Base-by-base conservation (phyloP, 2,797 vertebrate species). In the Natrix natrix region DNA sequence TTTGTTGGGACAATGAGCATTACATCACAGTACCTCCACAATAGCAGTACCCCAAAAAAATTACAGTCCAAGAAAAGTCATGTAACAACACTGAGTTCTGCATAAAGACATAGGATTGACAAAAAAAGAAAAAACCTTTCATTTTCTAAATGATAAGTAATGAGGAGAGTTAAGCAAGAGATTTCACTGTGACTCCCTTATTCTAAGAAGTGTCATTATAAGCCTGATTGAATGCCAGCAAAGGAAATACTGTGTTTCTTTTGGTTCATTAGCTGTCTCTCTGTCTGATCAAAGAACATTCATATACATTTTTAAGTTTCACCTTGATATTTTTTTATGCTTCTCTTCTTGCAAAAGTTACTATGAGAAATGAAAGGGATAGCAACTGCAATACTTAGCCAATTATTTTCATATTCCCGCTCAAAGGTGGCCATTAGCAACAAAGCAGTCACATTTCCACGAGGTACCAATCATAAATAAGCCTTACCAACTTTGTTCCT, bases 81-180 rank as follows among this genome's bases (percentile, higher is more conserved):
- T 89, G 48, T 89, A 86, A 86, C 12, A 54, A 16, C 69, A 78
- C 63, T 96, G 95, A 97, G 92, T 95, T 95, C 95, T 48, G 0
- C 93, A 94, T 94, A 94, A 74, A 0, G 20, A 93, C 94, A 94
- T 78, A 89, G 92, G 92, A 95, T 95, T 93, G 91, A 61, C 89
- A 91, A 93, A 69, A 91, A 89, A 91, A 89, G 89, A 86, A 93
- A 95, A 96, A 96, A 93, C 88, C 91, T 96, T 94, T 94, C 93
- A 92, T 94, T 96, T 95, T 95, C 93, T 95, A 97, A 97, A 97
- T 96, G 93, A 96, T 95, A 97, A 97, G 93, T 97, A 96, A 97
- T 97, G 97, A 96, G 88, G 93, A 97, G 95, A 95, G 96, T 97
- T 97, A 97, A 96, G 95, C 94, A 97, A 95, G 94, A 92, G 60